Conservation (phyloP, 35 echinoderm and acorn worm genomes). For the Patiria miniata region DNA sequence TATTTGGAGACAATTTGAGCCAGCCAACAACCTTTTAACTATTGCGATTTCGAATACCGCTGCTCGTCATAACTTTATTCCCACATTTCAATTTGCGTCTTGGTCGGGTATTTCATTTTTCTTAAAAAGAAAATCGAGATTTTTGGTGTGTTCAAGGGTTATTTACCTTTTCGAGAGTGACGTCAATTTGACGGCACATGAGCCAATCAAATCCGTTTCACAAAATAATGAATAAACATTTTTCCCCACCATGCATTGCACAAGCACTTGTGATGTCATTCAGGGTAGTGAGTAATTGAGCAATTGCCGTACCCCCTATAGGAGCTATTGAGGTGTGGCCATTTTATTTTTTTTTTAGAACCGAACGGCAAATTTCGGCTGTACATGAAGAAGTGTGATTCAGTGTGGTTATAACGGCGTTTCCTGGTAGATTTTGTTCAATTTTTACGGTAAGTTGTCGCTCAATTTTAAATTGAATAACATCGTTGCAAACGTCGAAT, state of each 20-base stretch:
- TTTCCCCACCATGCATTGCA: conserved; percentile 9
- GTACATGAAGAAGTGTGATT: neutral
- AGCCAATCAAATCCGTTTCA: neutral
- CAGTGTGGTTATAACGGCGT: conserved; percentile 6
- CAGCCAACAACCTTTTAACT: too few relatives aligned
- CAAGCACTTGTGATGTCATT: conserved; percentile 25
- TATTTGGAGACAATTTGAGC: too few relatives aligned
- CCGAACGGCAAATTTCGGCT: neutral
- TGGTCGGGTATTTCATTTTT: too few relatives aligned
- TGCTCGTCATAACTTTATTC: too few relatives aligned
- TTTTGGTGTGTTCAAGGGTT: too few relatives aligned
- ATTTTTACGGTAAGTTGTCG: conserved; percentile 34
- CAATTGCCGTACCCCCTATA: conserved; percentile 53
- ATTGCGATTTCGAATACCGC: too few relatives aligned
- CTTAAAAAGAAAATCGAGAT: too few relatives aligned
- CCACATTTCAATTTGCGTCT: too few relatives aligned
- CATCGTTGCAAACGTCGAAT: neutral
- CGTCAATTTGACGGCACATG: neutral
- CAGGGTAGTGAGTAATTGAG: conserved; percentile 29
- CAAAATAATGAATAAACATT: neutral
- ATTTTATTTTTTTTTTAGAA: neutral
- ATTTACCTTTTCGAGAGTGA: neutral
- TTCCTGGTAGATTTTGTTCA: conserved; percentile 50
- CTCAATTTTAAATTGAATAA: neutral
- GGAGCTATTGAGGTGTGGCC: conserved; percentile 61